Base-by-base conservation (phyloP, 2,888 invertebrate genomes). In the Chymomyza fuscimana region DNA sequence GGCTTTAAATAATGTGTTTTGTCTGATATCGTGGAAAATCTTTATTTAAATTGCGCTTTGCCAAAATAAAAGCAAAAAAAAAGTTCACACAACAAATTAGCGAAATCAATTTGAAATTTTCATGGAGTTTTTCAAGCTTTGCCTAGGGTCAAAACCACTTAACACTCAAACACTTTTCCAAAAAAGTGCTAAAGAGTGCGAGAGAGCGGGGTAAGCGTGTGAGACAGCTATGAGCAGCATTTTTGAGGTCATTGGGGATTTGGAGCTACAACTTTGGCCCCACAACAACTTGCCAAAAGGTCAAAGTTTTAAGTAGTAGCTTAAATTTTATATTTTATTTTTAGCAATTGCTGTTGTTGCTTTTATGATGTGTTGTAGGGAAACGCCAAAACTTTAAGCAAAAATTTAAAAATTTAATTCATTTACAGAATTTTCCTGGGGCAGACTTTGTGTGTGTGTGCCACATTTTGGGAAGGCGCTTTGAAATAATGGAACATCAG, bases 241-340 rank as follows among this genome's bases (percentile, higher is more conserved):
- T 78, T 78, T 63, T 69, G 74, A 74, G 78, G 78, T 82, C 87
- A 84, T 63, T 79, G 66, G 73, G 74, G 73, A 71, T 65, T 74
- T 66, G 62, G 65, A 32, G 25, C 25, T 58, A 60, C 63, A 86
- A 74, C 70, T 81, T 63, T 9, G 32, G 50, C 46, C 59, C 9
- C 58, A 58, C 22, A 50, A 62, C 50, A 50, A 62, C 19, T 62
- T 22, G 59, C 54, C 71, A 65, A 72, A 29, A 72, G 70, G 66
- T 74, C 62, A 78, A 83, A 84, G 69, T 79, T 82, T 82, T 64
- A 73, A 72, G 67, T 69, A 52, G 54, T 67, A 63, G 76, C 69
- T 70, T 74, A 56, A 75, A 85, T 76, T 74, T 80, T 78, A 56
- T 59, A 46, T 36, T 61, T 61, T 70, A 68, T 61, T 70, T 58